Evolutionary conservation across 2,113 vertebrate genomes (phyloP), one percentile per base, ranked within the genome.

Genomic region (Copsychus sechellarum): DNA sequence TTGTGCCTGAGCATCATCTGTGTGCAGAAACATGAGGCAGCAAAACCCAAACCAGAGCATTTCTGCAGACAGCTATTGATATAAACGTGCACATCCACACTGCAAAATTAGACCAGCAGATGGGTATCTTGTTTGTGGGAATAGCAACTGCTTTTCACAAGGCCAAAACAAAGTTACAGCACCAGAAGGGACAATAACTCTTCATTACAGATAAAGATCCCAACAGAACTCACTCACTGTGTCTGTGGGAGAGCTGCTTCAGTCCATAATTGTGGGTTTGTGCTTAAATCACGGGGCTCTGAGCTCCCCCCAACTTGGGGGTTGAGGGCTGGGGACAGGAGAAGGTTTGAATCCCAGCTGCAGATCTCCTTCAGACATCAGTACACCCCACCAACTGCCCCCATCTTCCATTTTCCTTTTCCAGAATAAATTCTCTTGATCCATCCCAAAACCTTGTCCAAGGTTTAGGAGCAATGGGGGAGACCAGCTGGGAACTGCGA

Each of bases 61-160:
- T 94, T 93, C 85, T 85, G 38, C 65, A 94, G 90, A 79, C 87
- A 95, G 85, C 43, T 66, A 56, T 80, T 79, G 90, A 67, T 58
- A 91, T 5, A 93, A 81, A 91, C 4, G 5, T 67, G 36, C 57
- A 34, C 90, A 93, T 25, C 45, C 64, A 89, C 22, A 5, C 62
- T 80, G 67, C 72, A 61, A 84, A 92, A 96, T 93, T 14, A 96
- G 51, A 80, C 81, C 88, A 78, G 82, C 82, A 86, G 93, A 74
- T 86, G 85, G 58, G 81, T 80, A 66, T 85, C 81, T 94, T 85
- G 85, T 38, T 82, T 77, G 71, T 88, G 62, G 31, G 64, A 71
- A 89, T 12, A 67, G 38, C 62, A 61, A 50, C 43, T 90, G 58
- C 83, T 81, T 93, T 58, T 53, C 57, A 56, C 61, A 14, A 74